phyloP scores from a whole-genome alignment of 2,797 vertebrate species.

The Molossus molossus region DNA sequence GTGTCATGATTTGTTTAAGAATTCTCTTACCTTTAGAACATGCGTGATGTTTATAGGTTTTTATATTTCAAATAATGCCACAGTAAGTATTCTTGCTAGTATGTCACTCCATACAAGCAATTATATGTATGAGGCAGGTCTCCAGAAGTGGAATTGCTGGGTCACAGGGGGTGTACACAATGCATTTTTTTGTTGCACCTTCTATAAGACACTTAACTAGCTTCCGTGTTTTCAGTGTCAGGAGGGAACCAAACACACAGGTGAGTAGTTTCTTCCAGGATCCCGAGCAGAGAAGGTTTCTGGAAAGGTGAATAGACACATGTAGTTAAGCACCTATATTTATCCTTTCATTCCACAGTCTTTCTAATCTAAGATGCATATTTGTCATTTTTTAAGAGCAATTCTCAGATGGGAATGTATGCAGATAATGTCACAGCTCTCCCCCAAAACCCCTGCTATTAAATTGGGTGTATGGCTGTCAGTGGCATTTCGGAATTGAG shows the following conservation, averaged over 20 bases:
- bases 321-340: not conserved
- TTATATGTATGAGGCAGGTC: not conserved
- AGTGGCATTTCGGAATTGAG: not conserved
- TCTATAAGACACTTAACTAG: not conserved
- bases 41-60: not conserved
- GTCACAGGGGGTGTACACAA: not conserved
- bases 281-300: not conserved
- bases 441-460: not conserved
- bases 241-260: constrained; percentile 40
- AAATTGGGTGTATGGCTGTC: constrained; percentile 7
- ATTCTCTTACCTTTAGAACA: constrained; percentile 19
- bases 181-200: not conserved
- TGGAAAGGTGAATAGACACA: not conserved
- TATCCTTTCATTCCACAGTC: not conserved
- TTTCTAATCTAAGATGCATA: constrained; percentile 1
- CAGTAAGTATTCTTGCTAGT: not conserved
- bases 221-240: constrained; percentile 4
- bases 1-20: constrained; percentile 5
- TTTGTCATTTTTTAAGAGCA: not conserved
- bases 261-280: not conserved
- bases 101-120: not conserved
- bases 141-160: not conserved
- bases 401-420: not conserved
- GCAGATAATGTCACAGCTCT: not conserved
- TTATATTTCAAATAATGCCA: not conserved